Evolutionary conservation across 2,797 vertebrate species (phyloP).

Genomic region (Lepus townsendii): DNA sequence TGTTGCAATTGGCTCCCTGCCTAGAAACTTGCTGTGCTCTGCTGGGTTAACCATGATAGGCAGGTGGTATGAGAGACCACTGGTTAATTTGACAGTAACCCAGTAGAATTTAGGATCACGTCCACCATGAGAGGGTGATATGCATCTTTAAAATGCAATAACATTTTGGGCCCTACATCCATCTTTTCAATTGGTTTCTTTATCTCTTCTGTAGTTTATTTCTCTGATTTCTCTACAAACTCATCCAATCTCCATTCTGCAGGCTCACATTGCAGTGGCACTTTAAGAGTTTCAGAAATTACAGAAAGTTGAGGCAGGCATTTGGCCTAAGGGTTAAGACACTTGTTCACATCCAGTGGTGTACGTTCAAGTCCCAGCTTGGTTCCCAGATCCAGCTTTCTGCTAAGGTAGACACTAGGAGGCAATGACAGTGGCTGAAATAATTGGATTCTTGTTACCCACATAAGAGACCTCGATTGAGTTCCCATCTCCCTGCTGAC

Average conservation of each 20-base stretch:
- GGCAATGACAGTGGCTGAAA: too few relatives aligned
- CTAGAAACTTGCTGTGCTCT: constrained; percentile 74
- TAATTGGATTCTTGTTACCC: too few relatives aligned
- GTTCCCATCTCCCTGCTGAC: too few relatives aligned
- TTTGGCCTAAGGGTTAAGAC: too few relatives aligned
- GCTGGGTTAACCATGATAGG: constrained; percentile 86
- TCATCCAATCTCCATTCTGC: background rate
- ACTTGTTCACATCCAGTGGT: too few relatives aligned
- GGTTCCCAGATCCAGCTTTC: too few relatives aligned
- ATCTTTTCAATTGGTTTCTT: background rate
- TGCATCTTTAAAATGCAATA: constrained; percentile 61
- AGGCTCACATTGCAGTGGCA: background rate
- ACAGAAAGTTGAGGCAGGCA: too few relatives aligned
- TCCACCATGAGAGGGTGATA: constrained; percentile 75
- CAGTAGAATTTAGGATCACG: constrained; percentile 73
- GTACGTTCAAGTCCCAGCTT: too few relatives aligned
- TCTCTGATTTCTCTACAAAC: background rate
- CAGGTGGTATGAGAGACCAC: constrained; percentile 78
- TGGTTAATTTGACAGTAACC: constrained; percentile 82
- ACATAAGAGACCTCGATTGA: too few relatives aligned
- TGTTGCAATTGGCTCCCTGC: constrained; percentile 86
- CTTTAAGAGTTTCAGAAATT: background rate
- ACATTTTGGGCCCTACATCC: background rate
- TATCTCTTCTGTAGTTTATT: background rate
- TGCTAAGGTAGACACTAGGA: too few relatives aligned